Conservation (phyloP, 1,140 invertebrate genomes). For the Panulirus ornatus region DNA sequence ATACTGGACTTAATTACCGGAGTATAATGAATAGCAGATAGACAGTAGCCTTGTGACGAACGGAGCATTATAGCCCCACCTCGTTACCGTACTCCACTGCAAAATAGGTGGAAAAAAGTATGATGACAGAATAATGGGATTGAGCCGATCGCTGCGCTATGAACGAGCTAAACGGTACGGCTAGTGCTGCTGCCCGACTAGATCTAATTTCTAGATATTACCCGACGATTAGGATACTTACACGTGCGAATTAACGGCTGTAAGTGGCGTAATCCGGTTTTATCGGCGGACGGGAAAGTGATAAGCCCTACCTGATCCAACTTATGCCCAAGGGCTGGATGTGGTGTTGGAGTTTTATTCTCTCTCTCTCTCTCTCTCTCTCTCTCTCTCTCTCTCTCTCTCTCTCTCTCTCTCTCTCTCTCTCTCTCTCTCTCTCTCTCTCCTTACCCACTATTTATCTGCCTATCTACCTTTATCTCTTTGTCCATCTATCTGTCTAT, state of each 20-base stretch:
- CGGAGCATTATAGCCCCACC: constrained; percentile 12
- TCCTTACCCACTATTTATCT: background rate
- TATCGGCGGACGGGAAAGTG: constrained; percentile 22
- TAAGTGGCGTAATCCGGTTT: constrained; percentile 50
- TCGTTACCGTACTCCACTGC: background rate
- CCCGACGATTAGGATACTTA: constrained; percentile 55
- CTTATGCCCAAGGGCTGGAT: background rate
- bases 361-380: no score
- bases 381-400: constrained; percentile 20
- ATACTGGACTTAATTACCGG: background rate
- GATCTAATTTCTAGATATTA: constrained; percentile 61
- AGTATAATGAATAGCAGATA: constrained; percentile 10
- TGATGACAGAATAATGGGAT: background rate
- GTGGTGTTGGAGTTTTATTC: background rate
- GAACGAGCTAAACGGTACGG: background rate
- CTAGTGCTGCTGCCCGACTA: background rate
- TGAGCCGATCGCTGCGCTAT: background rate
- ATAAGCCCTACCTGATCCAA: constrained; percentile 12
- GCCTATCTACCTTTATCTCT: background rate
- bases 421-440: background rate
- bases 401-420: background rate
- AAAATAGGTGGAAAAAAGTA: background rate
- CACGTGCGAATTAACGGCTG: constrained; percentile 14
- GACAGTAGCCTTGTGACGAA: background rate
- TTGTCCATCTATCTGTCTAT: background rate